Evolutionary conservation across 2,797 vertebrate species (phyloP), one percentile per base, ranked within the genome.

Genomic region (Vespertilio murinus): DNA sequence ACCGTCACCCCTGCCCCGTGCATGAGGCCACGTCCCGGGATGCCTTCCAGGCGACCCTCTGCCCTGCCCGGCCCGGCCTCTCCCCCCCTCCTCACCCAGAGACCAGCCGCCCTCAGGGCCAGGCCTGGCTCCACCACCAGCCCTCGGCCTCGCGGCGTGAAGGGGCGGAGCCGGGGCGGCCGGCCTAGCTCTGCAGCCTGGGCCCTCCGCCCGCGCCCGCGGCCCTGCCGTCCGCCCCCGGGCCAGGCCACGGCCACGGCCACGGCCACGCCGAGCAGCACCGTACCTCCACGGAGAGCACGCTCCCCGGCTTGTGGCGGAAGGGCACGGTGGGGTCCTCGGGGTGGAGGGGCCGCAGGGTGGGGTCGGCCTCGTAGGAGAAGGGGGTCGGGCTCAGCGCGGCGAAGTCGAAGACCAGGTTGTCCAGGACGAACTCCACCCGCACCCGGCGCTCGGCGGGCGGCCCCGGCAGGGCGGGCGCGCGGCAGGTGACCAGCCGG

Each of bases 201-300:
- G 17, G 33, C 23, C 22, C 54, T 1, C 22, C 22, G 54, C 54
- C 54, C 9, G 1, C 54, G 42, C 54, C 52, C 13, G 54, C 13
- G 54, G 17, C 38, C 20, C 30, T 2, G 20, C 23, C 22, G 8
- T 16, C 47, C 47, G 4, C 42, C 42, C 4, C 42, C 42, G 42
- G 40, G 40, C 40, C 40, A 42, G 42, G 47, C 47, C 47, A 17
- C 47, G 4, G 47, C 45, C 45, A 17, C 14, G 16, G 47, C 47
- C 13, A 42, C 42, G 42, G 40, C 40, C 40, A 16, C 47, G 14
- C 47, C 10, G 45, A 20, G 56, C 0, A n/a, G 2, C 65, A 11
- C n/a, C n/a, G 94, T 98, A 99, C 99, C 99, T 99, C 99, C 79
- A 99, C 99, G 73, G 99, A 99, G 86, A 99, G 99, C 98, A 99